phyloP scores from a whole-genome alignment of 2,888 invertebrate species.

The Iselma pallidipennis region DNA sequence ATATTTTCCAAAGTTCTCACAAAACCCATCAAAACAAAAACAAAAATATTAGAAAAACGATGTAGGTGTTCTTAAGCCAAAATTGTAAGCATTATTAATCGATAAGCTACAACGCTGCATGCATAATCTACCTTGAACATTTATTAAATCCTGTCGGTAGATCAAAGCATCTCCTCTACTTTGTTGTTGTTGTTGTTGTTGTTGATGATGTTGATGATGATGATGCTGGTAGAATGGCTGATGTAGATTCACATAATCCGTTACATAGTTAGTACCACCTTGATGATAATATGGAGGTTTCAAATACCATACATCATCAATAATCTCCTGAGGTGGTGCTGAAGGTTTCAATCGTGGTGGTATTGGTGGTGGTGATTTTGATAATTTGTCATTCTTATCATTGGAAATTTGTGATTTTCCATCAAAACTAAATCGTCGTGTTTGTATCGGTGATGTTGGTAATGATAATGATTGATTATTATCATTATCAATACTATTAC shows the following conservation, averaged over 20 bases:
- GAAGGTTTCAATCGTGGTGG: slow-evolving; percentile 46
- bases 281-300: slow-evolving; percentile 27
- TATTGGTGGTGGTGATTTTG: slow-evolving; percentile 33
- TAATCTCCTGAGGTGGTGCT: slow-evolving; percentile 48
- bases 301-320: slow-evolving; percentile 33
- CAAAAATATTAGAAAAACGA: neutral
- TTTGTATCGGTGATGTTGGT: slow-evolving; percentile 19
- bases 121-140: slow-evolving; percentile 10
- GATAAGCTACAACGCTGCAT: no score
- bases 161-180: neutral
- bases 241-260: slow-evolving; percentile 30
- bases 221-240: slow-evolving; percentile 1
- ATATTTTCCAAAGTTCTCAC: neutral
- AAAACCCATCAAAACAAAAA: neutral
- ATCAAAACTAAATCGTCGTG: slow-evolving; percentile 30
- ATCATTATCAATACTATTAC: slow-evolving; percentile 6
- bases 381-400: slow-evolving; percentile 14
- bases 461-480: slow-evolving; percentile 16
- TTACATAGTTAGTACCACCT: slow-evolving; percentile 12
- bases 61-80: neutral
- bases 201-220: neutral
- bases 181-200: neutral
- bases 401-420: neutral
- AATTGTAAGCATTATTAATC: neutral
- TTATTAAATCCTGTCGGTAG: slow-evolving; percentile 7